A percentile compares a stretch with the other conserved stretches of the same genome.
These are phyloP conservation scores for Dendrophyllia cribrosa DNA, from an alignment of 64 coral and sea anemone species.

Conservation along the genomic window DNA sequence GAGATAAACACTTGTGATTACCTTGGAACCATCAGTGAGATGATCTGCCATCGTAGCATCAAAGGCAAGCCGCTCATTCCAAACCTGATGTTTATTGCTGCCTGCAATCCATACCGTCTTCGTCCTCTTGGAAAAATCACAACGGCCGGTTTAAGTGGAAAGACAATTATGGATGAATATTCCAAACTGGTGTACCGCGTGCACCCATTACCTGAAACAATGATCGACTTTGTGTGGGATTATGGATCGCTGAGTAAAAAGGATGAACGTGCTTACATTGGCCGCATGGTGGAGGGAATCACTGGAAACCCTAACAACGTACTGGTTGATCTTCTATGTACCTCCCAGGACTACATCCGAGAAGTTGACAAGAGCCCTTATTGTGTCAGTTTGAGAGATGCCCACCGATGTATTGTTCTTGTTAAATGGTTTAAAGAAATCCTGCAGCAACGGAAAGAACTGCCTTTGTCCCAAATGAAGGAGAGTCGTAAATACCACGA, in stretches of 20 bases:
- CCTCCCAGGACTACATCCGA: constrained; percentile 80
- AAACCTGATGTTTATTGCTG: constrained; percentile 88
- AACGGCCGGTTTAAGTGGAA: constrained; percentile 87
- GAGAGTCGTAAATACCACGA: neutral
- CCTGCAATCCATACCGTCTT: constrained; percentile 94
- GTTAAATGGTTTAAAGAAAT: constrained; percentile 78
- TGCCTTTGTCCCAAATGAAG: neutral
- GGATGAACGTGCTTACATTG: constrained; percentile 91
- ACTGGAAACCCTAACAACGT: constrained; percentile 15
- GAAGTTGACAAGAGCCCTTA: constrained; percentile 68
- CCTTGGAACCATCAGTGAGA: constrained; percentile 75
- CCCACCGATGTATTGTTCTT: constrained; percentile 78
- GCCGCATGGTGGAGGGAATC: constrained; percentile 85
- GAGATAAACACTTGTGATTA: constrained; percentile 94
- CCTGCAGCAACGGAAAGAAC: neutral
- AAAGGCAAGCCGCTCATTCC: constrained; percentile 71
- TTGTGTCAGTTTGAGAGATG: constrained; percentile 96
- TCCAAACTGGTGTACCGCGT: constrained; percentile 93
- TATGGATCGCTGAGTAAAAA: constrained; percentile 76
- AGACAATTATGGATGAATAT: constrained; percentile 75
- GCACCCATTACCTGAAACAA: constrained; percentile 93
- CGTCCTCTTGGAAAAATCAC: constrained; percentile 71
- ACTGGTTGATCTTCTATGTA: constrained; percentile 65
- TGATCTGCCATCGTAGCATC: constrained; percentile 74
- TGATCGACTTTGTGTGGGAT: constrained; percentile 99